phyloP scores from a whole-genome alignment of 2,113 vertebrate species.

The Emydocephalus ijimae region DNA sequence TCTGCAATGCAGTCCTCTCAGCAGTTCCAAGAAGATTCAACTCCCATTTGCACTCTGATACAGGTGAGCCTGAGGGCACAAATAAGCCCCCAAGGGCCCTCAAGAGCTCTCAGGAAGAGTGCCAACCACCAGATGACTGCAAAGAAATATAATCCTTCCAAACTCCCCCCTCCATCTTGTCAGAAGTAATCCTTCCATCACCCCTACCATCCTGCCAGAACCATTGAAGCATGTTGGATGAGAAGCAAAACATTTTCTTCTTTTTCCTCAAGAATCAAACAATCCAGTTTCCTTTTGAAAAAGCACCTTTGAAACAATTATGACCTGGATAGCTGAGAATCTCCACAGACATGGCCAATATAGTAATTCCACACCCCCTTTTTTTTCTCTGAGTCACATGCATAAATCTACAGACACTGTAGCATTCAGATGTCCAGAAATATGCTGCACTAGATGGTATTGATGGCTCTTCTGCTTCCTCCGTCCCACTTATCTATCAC shows the following conservation, averaged over 20 bases:
- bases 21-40: neutral
- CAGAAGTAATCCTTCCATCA: neutral
- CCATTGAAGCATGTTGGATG: neutral
- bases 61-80: neutral
- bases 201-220: neutral
- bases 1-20: neutral
- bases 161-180: neutral
- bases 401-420: neutral
- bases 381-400: neutral
- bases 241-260: neutral
- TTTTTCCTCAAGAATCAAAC: neutral
- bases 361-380: neutral
- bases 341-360: neutral
- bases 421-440: neutral
- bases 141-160: neutral
- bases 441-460: neutral
- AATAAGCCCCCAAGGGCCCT: neutral
- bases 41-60: neutral
- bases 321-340: neutral
- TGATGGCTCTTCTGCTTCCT: neutral
- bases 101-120: neutral
- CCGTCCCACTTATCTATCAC: neutral
- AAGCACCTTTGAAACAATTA: neutral
- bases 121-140: neutral
- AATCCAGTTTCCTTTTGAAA: neutral